Conservation (phyloP, 2,797 vertebrate species). For the Phoxinus dragarum region DNA sequence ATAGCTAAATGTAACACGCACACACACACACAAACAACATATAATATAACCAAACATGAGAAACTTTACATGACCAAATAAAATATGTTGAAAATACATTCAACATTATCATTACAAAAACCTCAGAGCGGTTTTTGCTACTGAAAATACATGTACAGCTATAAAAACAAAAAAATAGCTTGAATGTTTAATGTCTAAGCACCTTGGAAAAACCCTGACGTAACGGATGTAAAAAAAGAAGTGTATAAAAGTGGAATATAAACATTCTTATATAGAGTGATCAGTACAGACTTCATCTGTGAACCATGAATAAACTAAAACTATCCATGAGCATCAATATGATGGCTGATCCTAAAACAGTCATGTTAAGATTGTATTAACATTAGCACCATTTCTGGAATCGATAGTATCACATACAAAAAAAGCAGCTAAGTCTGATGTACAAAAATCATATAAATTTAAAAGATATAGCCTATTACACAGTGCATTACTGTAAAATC, state of each 20-base stretch:
- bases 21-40: background rate
- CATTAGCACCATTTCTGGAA: slow-evolving; percentile 52
- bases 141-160: slow-evolving; percentile 13
- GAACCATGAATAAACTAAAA: slow-evolving; percentile 1
- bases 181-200: slow-evolving; percentile 16
- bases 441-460: slow-evolving; percentile 19
- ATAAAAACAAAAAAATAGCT: slow-evolving; percentile 19
- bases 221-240: background rate
- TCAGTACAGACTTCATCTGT: slow-evolving; percentile 7
- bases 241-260: slow-evolving; percentile 3
- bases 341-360: slow-evolving; percentile 41
- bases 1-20: background rate
- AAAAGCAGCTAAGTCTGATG: slow-evolving; percentile 10
- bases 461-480: background rate
- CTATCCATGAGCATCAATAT: slow-evolving; percentile 53
- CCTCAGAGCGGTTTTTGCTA: background rate
- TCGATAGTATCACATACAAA: slow-evolving; percentile 21
- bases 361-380: slow-evolving; percentile 18
- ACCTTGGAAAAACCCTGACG: slow-evolving; percentile 42
- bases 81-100: slow-evolving; percentile 13
- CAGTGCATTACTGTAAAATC: background rate
- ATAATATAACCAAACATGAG: background rate
- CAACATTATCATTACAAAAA: slow-evolving; percentile 8
- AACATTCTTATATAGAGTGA: background rate
- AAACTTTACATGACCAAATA: slow-evolving; percentile 14